Conservation (phyloP, 1,140 invertebrate species). For the Microplitis demolitor region DNA sequence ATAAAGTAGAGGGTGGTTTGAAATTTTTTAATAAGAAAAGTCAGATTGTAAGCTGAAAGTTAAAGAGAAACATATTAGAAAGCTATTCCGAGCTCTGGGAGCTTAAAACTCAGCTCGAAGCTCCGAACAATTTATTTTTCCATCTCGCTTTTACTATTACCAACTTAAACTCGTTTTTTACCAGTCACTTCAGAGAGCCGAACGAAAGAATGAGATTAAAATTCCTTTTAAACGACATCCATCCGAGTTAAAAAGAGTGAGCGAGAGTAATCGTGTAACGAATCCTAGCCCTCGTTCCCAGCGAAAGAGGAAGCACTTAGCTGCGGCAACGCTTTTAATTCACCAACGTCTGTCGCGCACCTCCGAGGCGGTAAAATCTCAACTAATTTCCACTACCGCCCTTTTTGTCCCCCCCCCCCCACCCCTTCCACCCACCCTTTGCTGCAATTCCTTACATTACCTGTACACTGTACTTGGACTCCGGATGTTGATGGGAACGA, state of each 20-base stretch:
- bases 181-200: constrained; percentile 34
- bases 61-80: neutral
- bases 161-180: constrained; percentile 11
- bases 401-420: neutral
- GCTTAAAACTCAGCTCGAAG: no score
- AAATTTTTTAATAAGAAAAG: neutral
- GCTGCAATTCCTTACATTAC: neutral
- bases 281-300: constrained; percentile 8
- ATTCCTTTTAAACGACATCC: constrained; percentile 46
- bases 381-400: constrained; percentile 35
- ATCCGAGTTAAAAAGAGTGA: neutral
- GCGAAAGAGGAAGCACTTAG: constrained; percentile 35
- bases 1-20: neutral
- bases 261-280: constrained; percentile 11
- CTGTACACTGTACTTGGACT: neutral
- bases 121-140: neutral
- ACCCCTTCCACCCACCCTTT: neutral
- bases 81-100: no score
- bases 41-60: neutral
- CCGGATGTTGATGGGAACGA: neutral
- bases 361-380: constrained; percentile 17
- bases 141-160: neutral
- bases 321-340: constrained; percentile 37
- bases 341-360: neutral
- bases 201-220: constrained; percentile 49